phyloP scores from a whole-genome alignment of 2,797 vertebrate genomes.

The Falco rusticolus region DNA sequence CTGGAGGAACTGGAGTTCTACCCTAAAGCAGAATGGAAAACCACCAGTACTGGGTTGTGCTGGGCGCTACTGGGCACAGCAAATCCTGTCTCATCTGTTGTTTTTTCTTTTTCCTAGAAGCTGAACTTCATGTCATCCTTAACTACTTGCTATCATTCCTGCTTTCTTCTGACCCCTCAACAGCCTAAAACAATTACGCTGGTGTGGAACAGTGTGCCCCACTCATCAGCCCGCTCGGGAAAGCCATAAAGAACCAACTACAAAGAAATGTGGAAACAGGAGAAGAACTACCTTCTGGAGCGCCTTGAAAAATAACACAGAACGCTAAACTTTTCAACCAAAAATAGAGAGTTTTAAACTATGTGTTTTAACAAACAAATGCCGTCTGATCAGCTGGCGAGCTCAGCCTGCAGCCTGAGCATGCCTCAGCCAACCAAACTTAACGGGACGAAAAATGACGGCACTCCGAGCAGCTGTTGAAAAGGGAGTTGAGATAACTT shows the following conservation, averaged over 20 bases:
- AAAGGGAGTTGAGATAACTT: neutral
- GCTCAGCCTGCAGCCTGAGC: neutral
- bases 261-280: neutral
- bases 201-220: neutral
- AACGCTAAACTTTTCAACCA: neutral
- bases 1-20: neutral
- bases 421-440: neutral
- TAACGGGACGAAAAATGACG: neutral
- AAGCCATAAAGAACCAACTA: conserved; percentile 10
- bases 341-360: neutral
- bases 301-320: neutral
- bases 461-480: neutral
- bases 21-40: neutral
- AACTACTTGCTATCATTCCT: neutral
- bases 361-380: neutral
- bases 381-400: neutral
- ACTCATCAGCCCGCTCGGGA: neutral
- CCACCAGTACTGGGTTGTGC: neutral
- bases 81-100: neutral
- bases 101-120: neutral
- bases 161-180: neutral
- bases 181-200: neutral
- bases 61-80: neutral
- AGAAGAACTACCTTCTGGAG: neutral
- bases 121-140: neutral